phyloP scores from a whole-genome alignment of 2,888 invertebrate species.

The Dicycla oo region DNA sequence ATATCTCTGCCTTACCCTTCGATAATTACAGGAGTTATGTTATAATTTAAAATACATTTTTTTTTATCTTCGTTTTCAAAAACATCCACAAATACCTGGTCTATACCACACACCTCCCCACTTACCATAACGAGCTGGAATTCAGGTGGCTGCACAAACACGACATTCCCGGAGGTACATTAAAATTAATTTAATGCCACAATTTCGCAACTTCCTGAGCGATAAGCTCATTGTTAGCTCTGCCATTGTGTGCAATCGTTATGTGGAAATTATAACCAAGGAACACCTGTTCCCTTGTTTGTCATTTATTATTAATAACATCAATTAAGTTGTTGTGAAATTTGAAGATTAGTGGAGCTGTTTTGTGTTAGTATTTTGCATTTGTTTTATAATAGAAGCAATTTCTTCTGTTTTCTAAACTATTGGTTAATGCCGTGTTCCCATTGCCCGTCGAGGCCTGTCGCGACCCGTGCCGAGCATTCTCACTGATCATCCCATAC shows the following conservation, averaged over 20 bases:
- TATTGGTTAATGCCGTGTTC: no score
- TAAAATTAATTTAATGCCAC: constrained; percentile 58
- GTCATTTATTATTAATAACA: constrained; percentile 57
- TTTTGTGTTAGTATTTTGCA: constrained; percentile 14
- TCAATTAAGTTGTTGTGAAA: constrained; percentile 58
- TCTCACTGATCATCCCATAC: no score
- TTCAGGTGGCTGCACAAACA: constrained; percentile 10
- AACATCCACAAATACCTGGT: background rate
- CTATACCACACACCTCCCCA: background rate
- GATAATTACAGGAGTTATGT: no score
- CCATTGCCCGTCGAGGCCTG: no score
- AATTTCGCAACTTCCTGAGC: constrained; percentile 61
- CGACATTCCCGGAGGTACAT: constrained; percentile 53
- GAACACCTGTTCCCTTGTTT: constrained; percentile 64
- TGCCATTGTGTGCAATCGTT: constrained; percentile 46
- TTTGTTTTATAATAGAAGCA: background rate
- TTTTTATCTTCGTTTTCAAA: background rate
- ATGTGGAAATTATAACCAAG: constrained; percentile 50
- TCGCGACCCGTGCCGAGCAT: no score
- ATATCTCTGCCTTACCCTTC: background rate
- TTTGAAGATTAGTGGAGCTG: constrained; percentile 27
- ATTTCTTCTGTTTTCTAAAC: no score
- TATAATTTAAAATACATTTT: no score
- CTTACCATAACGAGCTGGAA: constrained; percentile 22
- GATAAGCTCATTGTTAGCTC: constrained; percentile 61